These are phyloP conservation scores for Turritopsis rubra DNA, from an alignment of 30 jellyfish, hydroid and myxozoan species.

Conservation along the genomic window DNA sequence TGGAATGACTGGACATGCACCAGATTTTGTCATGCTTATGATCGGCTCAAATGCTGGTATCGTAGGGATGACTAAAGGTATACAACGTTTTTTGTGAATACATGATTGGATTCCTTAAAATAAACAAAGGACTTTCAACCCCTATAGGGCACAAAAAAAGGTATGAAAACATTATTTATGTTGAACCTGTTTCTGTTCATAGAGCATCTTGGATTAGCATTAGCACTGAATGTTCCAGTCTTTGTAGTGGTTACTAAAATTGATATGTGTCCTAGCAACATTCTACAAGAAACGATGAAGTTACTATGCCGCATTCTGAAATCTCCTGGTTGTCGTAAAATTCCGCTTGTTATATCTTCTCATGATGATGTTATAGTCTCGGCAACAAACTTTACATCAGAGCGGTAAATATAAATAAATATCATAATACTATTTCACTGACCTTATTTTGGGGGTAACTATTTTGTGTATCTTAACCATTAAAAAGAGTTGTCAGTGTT, in stretches of 20 bases:
- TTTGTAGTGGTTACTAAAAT: constrained; percentile 91
- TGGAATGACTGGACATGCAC: constrained; percentile 98
- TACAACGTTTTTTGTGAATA: background rate
- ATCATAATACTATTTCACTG: too few species aligned
- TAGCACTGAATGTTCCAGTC: constrained; percentile 90
- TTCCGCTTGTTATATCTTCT: constrained; percentile 72
- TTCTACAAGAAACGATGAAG: constrained; percentile 96
- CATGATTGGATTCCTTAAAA: too few species aligned
- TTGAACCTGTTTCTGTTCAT: background rate
- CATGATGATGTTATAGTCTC: constrained; percentile 85
- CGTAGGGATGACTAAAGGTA: constrained; percentile 99
- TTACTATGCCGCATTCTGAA: constrained; percentile 65
- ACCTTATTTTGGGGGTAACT: too few species aligned
- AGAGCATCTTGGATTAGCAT: constrained; percentile 97
- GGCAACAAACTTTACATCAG: constrained; percentile 90
- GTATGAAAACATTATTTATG: too few species aligned
- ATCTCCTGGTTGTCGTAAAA: constrained; percentile 97
- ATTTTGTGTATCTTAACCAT: too few species aligned
- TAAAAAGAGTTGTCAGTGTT: too few species aligned
- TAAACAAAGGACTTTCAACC: too few species aligned
- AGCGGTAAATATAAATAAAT: constrained; percentile 51
- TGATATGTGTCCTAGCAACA: constrained; percentile 97
- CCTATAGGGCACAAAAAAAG: too few species aligned
- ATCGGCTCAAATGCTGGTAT: constrained; percentile 98
- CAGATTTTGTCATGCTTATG: constrained; percentile 92